phyloP scores from a whole-genome alignment of 2,113 vertebrate species.

The Laticauda colubrina region DNA sequence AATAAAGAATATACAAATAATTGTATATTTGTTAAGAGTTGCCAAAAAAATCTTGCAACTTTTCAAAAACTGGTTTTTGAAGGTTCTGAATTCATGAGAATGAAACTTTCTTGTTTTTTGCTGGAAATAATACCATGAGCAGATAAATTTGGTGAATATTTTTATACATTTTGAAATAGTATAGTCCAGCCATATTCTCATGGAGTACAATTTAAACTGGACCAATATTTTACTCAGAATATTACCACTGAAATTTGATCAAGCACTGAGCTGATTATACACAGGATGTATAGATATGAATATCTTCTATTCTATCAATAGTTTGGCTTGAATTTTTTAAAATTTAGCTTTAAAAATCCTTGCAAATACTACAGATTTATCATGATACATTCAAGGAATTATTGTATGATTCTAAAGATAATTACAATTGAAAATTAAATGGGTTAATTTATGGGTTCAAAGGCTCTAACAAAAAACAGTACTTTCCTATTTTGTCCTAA shows the following conservation, averaged over 20 bases:
- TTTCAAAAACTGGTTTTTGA: background rate
- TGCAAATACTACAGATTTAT: background rate
- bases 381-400: background rate
- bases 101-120: background rate
- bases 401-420: background rate
- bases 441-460: background rate
- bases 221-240: background rate
- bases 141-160: background rate
- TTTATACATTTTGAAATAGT: background rate
- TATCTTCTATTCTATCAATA: background rate
- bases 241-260: background rate
- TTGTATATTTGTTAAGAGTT: too few species aligned
- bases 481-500: background rate
- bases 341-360: background rate
- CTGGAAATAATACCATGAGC: background rate
- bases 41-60: background rate
- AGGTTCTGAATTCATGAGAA: background rate
- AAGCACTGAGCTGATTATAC: background rate
- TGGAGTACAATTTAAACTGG: background rate
- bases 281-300: background rate
- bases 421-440: background rate
- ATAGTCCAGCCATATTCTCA: background rate
- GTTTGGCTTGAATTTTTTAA: background rate
- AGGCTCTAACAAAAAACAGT: background rate
- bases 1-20: background rate